Percentiles rank a stretch among this genome's conserved stretches.
These are phyloP conservation scores for Pagrus major DNA, from an alignment of 2,113 vertebrate genomes.

Conservation along the genomic window DNA sequence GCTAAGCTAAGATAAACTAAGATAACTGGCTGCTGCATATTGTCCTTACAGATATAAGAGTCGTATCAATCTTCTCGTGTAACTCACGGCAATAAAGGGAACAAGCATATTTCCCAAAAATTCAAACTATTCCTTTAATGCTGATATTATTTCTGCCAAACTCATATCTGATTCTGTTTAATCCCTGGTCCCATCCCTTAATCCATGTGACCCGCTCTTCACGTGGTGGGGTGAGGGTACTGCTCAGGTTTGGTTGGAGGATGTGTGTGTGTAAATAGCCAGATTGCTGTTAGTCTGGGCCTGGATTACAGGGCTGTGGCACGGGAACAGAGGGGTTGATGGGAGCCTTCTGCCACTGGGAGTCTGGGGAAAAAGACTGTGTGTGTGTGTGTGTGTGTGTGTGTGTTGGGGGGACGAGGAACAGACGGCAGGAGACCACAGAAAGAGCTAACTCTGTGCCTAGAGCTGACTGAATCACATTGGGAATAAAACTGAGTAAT, in stretches of 20 bases:
- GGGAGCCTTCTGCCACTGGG: constrained; percentile 62
- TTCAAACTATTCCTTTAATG: background rate
- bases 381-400: constrained; percentile 21
- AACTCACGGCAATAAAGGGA: background rate
- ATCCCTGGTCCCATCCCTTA: constrained; percentile 29
- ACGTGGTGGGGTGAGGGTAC: constrained; percentile 9
- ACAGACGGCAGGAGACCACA: constrained; percentile 51
- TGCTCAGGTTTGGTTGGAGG: constrained; percentile 16
- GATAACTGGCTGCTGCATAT: background rate
- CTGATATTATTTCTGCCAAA: background rate
- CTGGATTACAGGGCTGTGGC: constrained; percentile 67
- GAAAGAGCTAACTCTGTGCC: constrained; percentile 31
- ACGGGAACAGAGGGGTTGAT: constrained; percentile 42
- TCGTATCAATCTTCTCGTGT: background rate
- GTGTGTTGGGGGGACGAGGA: constrained; percentile 21
- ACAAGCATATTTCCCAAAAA: background rate
- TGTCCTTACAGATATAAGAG: background rate
- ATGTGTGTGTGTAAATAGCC: constrained; percentile 42
- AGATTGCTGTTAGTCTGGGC: constrained; percentile 67
- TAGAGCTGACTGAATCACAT: constrained; percentile 29
- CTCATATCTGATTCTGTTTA: constrained; percentile 12
- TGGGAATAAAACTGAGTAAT: constrained; percentile 41
- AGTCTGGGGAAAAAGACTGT: constrained; percentile 29
- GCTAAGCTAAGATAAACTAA: background rate
- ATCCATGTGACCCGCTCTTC: constrained; percentile 33